Percentiles rank a stretch among this genome's conserved stretches.
phyloP scores from a whole-genome alignment of 1,140 invertebrate genomes.

The Phortica variegata region DNA sequence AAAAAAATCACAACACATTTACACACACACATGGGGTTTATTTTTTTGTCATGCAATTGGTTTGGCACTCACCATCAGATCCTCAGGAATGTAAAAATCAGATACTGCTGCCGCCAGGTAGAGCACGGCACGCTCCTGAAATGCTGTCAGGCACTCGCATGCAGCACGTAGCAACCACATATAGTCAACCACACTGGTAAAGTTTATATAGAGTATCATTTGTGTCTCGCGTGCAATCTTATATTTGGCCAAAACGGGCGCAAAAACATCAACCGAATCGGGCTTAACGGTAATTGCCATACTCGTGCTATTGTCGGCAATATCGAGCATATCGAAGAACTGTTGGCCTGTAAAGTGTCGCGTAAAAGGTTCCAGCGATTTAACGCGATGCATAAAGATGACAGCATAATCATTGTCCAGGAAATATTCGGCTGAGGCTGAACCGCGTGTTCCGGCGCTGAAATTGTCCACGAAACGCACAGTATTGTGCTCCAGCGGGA shows the following conservation, averaged over 20 bases:
- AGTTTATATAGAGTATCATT: constrained; percentile 73
- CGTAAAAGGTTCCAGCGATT: constrained; percentile 87
- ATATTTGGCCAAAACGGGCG: constrained; percentile 71
- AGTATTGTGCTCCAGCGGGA: constrained; percentile 94
- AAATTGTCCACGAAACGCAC: constrained; percentile 99
- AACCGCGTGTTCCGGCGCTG: constrained; percentile 91
- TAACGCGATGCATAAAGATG: constrained; percentile 76
- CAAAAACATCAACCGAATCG: constrained; percentile 69
- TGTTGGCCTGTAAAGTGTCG: constrained; percentile 79
- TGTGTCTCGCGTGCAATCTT: constrained; percentile 66
- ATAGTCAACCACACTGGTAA: constrained; percentile 89
- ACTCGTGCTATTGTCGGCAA: constrained; percentile 63
- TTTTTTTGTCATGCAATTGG: not conserved
- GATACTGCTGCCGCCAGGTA: constrained; percentile 98
- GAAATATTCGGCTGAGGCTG: constrained; percentile 95
- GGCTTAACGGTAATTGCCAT: constrained; percentile 69
- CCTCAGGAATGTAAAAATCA: constrained; percentile 95
- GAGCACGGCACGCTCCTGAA: constrained; percentile 73
- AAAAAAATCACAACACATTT: not conserved
- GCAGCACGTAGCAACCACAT: constrained; percentile 84
- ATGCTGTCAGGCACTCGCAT: constrained; percentile 70
- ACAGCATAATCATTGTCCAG: constrained; percentile 77
- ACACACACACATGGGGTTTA: too few species aligned
- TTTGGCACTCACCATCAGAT: constrained; percentile 77
- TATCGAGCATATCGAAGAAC: constrained; percentile 78